Base-by-base conservation (phyloP, 2,888 invertebrate genomes). In the Drosophila putrida region DNA sequence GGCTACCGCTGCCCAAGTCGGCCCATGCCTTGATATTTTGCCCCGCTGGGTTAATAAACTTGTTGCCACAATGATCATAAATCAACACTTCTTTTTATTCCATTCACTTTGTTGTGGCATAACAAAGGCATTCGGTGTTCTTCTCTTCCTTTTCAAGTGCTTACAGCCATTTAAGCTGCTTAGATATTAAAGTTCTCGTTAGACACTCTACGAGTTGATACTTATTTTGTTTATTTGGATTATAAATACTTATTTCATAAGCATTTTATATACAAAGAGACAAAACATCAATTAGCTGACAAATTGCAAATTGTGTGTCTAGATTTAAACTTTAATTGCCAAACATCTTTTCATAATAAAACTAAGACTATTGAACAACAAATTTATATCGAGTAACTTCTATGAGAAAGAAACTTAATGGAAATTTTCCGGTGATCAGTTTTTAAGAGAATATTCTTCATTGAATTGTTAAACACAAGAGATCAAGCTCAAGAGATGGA, bases 21-120 rank as follows among this genome's bases (percentile, higher is more conserved):
- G 8, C 11, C 39, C 31, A n/a, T 41, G 60, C 9, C 10, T 36
- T 31, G 15, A 49, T 49, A 6, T n/a, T 60, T 68, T 25, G 20
- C 6, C 41, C 33, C 54, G 28, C 25, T 69, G 75, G 82, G 85
- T 88, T 78, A 82, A 82, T 82, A 88, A 82, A 85, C 88, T 88
- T 82, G 82, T 66, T 70, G 71, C 64, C 59, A 25, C 55, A 57
- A 57, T 53, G 67, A 65, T 61, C 61, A 82, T 70, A 88, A 82
- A 88, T 85, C 88, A 85, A 75, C 66, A 70, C 75, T 69, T 84
- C 69, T 78, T 65, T 71, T 63, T 72, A 70, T 71, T 69, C 57
- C 47, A 82, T 79, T 78, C 59, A 55, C 13, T 41, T 43, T 27
- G 53, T 61, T 38, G 28, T 50, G 50, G 49, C 51, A 41, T 49